A percentile compares a stretch with the other conserved stretches of the same genome.
Evolutionary conservation across 2,113 vertebrate genomes (phyloP).

Genomic region (Serilophus lunatus): DNA sequence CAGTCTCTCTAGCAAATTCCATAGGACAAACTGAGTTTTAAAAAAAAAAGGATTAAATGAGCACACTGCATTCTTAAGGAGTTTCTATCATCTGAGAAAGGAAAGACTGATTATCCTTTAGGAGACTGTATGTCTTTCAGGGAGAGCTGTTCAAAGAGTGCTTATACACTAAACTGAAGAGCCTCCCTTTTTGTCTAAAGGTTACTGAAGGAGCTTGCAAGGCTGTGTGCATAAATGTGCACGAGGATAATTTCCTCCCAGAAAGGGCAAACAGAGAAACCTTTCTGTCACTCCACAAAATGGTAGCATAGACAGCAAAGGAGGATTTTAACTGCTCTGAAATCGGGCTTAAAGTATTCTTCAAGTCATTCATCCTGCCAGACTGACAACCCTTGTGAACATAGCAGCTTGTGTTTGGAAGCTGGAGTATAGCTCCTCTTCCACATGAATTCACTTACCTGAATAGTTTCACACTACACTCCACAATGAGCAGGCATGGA

Average conservation of each 20-base stretch:
- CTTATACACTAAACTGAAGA: not conserved
- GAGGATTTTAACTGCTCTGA: not conserved
- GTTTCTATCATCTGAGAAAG: not conserved
- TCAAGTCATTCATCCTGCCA: not conserved
- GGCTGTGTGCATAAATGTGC: accelerated
- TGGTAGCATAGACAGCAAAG: not conserved
- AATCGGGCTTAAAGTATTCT: not conserved
- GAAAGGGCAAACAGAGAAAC: not conserved
- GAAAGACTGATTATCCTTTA: not conserved
- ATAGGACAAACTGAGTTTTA: not conserved
- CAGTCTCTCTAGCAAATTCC: not conserved
- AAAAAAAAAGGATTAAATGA: not conserved
- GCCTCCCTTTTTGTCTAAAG: not conserved
- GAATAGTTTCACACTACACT: not conserved
- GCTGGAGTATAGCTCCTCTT: not conserved
- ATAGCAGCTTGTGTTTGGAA: not conserved
- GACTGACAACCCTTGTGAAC: not conserved
- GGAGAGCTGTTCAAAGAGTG: not conserved
- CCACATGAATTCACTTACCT: not conserved
- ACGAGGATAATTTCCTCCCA: not conserved
- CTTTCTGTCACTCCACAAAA: not conserved
- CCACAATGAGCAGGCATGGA: not conserved
- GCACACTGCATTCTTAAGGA: not conserved
- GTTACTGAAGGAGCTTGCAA: not conserved
- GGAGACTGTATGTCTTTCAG: not conserved